Base-by-base conservation (phyloP, 2,888 invertebrate species). In the Eurois occulta region DNA sequence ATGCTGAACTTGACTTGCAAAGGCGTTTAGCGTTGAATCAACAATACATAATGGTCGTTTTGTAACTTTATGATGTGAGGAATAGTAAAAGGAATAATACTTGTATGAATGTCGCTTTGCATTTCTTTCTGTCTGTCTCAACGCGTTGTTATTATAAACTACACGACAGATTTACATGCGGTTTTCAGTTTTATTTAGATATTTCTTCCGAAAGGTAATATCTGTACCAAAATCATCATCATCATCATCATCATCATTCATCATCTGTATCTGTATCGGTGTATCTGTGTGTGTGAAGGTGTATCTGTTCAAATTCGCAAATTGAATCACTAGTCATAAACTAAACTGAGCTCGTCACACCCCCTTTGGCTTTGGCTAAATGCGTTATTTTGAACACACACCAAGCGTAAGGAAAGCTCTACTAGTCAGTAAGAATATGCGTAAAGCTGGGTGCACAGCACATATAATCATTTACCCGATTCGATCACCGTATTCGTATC, bases 21-120 rank as follows among this genome's bases (percentile, higher is more conserved):
- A 69, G 38, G 24, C n/a, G 64, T 35, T 58, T 65, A 13, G 41
- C 21, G n/a, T 77, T 32, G 46, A 41, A 46, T 43, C 43, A 65
- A 64, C 41, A 83, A 83, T 68, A 68, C 38, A 35, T 48, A 28
- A 77, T 58, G 21, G 4, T 32, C 32, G 24, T 32, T 38, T 48
- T 74, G 38, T 80, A 52, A 80, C 11, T 32, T 38, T 55, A 46
- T 66, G 0, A 99, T 43, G 52, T 8, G 41, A 35, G 13, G 11
- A 62, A 38, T 46, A 24, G 35, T 11, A 55, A 28, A 48, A 32
- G 0, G 2, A 35, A 32, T 35, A 10, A 43, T 24, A 64, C 13
- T 68, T 46, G 1, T 8, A 18, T 60, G 32, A 60, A 32, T 18
- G 10, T 32, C 1, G 60, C 3, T 32, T 32, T 60, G 32, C 32